phyloP scores from a whole-genome alignment of 2,113 vertebrate species.

The Coturnix japonica region DNA sequence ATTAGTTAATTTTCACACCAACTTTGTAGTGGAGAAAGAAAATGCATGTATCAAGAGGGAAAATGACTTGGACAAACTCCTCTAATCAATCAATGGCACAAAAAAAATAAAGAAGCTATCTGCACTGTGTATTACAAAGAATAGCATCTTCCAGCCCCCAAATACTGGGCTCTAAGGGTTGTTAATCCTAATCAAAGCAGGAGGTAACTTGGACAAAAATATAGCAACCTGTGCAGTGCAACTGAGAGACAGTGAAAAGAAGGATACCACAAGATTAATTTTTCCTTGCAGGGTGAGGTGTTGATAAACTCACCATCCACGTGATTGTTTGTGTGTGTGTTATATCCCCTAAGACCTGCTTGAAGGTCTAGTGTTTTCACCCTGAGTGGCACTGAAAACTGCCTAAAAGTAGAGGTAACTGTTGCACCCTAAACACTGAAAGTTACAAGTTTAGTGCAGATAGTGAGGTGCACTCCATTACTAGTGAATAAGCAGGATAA shows the following conservation, averaged over 20 bases:
- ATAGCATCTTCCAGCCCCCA: not conserved
- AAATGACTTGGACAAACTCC: slow-evolving; percentile 50
- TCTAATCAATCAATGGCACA: slow-evolving; percentile 42
- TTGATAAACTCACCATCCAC: not conserved
- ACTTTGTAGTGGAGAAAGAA: not conserved
- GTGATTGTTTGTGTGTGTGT: not conserved
- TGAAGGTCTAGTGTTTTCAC: not conserved
- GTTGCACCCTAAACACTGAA: not conserved
- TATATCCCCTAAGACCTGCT: not conserved
- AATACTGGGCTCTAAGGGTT: not conserved
- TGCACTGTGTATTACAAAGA: slow-evolving; percentile 17
- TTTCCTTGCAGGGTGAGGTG: not conserved
- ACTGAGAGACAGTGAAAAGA: not conserved
- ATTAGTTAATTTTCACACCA: slow-evolving; percentile 59
- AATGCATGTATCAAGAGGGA: not conserved
- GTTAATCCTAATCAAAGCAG: not conserved
- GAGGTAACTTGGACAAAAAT: not conserved
- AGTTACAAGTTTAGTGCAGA: not conserved
- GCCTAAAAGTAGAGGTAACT: not conserved
- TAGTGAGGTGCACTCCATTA: not conserved
- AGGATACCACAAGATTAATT: not conserved
- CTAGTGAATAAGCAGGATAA: not conserved
- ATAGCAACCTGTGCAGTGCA: not conserved
- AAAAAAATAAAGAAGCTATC: slow-evolving; percentile 33
- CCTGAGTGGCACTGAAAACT: not conserved